Conservation (phyloP, 2,113 vertebrate species). For the Atherinomorus stipes region DNA sequence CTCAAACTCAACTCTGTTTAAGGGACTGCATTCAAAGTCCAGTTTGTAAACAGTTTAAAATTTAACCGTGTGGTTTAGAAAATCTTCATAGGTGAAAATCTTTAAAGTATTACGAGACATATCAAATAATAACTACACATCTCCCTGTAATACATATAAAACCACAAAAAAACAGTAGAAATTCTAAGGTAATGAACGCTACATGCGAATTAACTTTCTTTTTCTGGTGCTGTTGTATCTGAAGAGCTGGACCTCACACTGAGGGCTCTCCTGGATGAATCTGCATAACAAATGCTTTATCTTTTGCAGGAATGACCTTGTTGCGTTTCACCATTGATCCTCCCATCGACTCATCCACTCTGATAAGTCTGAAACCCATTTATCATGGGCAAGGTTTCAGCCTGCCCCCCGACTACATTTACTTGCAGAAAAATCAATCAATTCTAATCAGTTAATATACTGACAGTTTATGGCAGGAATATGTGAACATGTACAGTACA, state of each 20-base stretch:
- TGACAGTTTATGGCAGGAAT: slow-evolving; percentile 52
- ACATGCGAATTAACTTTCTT: neutral
- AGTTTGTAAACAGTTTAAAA: neutral
- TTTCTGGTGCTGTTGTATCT: neutral
- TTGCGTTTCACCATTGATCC: slow-evolving; percentile 74
- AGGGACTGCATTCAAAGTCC: too few relatives aligned
- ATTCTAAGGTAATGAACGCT: neutral
- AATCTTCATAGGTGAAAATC: neutral
- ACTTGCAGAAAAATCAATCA: slow-evolving; percentile 77
- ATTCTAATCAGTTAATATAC: slow-evolving; percentile 75
- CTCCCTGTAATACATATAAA: neutral
- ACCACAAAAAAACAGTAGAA: neutral
- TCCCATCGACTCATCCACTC: slow-evolving; percentile 66
- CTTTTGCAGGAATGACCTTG: slow-evolving; percentile 64
- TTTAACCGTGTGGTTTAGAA: neutral
- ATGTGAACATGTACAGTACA: slow-evolving; percentile 59
- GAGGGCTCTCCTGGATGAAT: slow-evolving; percentile 35
- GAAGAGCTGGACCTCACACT: slow-evolving; percentile 10
- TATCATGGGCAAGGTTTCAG: slow-evolving; percentile 65
- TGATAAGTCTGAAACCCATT: slow-evolving; percentile 74
- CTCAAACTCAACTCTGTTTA: neutral
- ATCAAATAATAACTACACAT: neutral
- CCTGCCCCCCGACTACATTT: slow-evolving; percentile 37
- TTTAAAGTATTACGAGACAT: neutral
- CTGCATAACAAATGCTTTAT: slow-evolving; percentile 64